These are phyloP conservation scores for Pteria penguin DNA, from an alignment of 2,888 invertebrate species.

Conservation along the genomic window DNA sequence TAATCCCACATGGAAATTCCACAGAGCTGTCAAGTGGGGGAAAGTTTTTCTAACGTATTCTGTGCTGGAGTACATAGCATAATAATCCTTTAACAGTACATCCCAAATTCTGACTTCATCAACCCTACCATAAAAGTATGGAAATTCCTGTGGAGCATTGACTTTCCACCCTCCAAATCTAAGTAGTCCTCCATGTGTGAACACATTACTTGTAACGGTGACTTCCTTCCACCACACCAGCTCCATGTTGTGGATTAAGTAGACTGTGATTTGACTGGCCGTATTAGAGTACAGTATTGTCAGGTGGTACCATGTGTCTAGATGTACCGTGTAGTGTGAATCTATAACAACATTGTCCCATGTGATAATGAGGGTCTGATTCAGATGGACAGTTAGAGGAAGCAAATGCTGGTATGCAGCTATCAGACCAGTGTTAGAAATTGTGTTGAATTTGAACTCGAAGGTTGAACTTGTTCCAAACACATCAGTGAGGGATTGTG, in stretches of 20 bases:
- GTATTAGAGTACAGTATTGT: constrained; percentile 44
- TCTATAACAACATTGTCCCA: constrained; percentile 31
- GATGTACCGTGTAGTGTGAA: constrained; percentile 26
- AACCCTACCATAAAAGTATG: constrained; percentile 38
- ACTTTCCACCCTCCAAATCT: constrained; percentile 53
- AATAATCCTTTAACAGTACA: constrained; percentile 43
- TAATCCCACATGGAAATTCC: constrained; percentile 46
- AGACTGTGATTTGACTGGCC: constrained; percentile 1
- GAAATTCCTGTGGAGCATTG: constrained; percentile 23
- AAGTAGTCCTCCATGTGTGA: constrained; percentile 41
- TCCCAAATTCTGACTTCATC: constrained; percentile 60
- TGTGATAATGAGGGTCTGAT: constrained; percentile 26
- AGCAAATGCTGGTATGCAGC: constrained; percentile 33
- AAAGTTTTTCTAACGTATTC: constrained; percentile 29
- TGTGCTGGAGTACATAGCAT: constrained; percentile 32
- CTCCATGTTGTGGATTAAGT: neutral
- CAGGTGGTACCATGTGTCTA: constrained; percentile 50
- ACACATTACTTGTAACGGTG: neutral
- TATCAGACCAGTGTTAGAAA: constrained; percentile 34
- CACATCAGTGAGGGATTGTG: constrained; percentile 31
- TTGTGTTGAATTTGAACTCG: constrained; percentile 40
- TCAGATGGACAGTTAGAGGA: constrained; percentile 35
- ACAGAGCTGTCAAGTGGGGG: constrained; percentile 30
- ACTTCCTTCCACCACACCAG: constrained; percentile 23
- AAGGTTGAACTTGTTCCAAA: constrained; percentile 32